phyloP scores from a whole-genome alignment of 2,113 vertebrate genomes.

The Smithornis capensis region DNA sequence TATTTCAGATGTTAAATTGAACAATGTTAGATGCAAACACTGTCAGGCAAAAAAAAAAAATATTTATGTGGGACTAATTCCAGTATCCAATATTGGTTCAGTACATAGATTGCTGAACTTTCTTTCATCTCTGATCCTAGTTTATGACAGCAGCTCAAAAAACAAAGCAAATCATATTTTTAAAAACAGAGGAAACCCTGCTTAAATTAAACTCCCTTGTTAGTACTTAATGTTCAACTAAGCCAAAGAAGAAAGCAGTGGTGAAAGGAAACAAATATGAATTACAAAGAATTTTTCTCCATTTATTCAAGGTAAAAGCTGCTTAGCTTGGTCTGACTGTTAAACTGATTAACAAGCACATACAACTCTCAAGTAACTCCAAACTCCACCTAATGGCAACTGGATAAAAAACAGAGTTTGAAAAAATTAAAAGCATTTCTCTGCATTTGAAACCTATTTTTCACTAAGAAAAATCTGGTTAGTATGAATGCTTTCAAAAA shows the following conservation, averaged over 20 bases:
- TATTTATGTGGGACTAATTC: background rate
- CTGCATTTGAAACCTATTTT: background rate
- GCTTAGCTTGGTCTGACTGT: background rate
- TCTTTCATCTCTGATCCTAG: background rate
- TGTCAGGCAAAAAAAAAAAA: background rate
- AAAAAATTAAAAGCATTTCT: background rate
- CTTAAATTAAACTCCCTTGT: background rate
- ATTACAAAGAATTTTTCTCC: background rate
- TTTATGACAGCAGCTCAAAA: background rate
- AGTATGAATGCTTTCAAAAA: background rate
- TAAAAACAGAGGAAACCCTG: background rate
- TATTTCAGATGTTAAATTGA: background rate
- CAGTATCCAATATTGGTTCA: background rate
- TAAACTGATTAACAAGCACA: background rate
- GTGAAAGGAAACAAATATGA: background rate
- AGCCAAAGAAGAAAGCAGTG: background rate
- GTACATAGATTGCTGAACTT: background rate
- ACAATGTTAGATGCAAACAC: background rate
- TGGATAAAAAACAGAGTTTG: background rate
- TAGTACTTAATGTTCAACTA: background rate
- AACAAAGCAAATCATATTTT: background rate
- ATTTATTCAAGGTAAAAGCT: background rate
- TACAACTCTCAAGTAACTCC: background rate
- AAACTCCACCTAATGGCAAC: slow-evolving; percentile 52
- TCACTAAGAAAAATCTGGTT: background rate